phyloP scores from a whole-genome alignment of 2,797 vertebrate genomes.

The Xyrichtys novacula region DNA sequence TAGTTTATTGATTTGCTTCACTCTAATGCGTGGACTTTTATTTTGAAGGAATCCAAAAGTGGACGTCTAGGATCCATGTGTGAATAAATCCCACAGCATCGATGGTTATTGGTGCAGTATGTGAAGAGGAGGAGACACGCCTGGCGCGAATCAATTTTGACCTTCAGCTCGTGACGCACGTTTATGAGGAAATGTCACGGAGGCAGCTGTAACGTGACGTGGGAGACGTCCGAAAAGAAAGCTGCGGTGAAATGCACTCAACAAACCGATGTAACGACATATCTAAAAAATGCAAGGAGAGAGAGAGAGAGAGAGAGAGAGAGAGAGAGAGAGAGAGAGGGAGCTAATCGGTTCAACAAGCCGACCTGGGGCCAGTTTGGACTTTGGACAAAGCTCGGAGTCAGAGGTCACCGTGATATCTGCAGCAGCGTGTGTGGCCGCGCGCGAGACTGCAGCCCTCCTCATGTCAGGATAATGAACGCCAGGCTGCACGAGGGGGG shows the following conservation, averaged over 20 bases:
- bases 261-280: not conserved
- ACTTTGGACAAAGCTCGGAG: slow-evolving; percentile 73
- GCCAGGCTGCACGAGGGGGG: not conserved
- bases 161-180: not conserved
- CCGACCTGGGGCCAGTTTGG: slow-evolving; percentile 47
- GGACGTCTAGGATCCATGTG: too few relatives aligned
- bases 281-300: not conserved
- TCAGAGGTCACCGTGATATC: slow-evolving; percentile 76
- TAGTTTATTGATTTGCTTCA: too few relatives aligned
- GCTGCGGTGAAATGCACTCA: not conserved
- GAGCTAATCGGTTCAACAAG: slow-evolving; percentile 59
- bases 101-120: not conserved
- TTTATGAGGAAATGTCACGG: not conserved
- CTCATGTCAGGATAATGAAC: slow-evolving; percentile 30
- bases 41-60: slow-evolving; percentile 32
- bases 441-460: not conserved
- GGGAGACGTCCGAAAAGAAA: not conserved
- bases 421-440: slow-evolving; percentile 60
- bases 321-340: slow-evolving; percentile 13
- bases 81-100: too few relatives aligned
- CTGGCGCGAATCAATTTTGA: not conserved
- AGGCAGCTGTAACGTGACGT: too few relatives aligned
- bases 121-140: not conserved
- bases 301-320: slow-evolving; percentile 1
- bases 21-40: slow-evolving; percentile 24